A percentile compares a stretch with the other conserved stretches of the same genome.
phyloP scores from a whole-genome alignment of 2,888 invertebrate species.

The Lepidocyrtoides sp. region DNA sequence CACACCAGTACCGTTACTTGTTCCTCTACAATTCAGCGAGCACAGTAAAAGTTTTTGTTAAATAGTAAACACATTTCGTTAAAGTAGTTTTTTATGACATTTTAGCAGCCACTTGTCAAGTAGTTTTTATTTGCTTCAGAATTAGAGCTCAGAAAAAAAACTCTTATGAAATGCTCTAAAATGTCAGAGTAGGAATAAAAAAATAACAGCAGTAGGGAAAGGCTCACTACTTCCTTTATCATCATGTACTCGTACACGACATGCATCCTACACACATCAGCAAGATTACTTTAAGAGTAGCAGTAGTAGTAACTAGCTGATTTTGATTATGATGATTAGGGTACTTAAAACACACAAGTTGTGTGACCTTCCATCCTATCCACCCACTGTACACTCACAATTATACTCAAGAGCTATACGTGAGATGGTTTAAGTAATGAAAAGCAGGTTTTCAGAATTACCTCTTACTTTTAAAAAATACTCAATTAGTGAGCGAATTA shows the following conservation, averaged over 20 bases:
- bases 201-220: no score
- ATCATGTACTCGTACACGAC: no score
- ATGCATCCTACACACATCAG: not conserved
- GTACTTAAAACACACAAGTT: slow-evolving; percentile 43
- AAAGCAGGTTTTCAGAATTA: not conserved
- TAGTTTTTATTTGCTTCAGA: slow-evolving; percentile 58
- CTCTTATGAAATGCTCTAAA: not conserved
- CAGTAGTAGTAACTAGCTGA: not conserved
- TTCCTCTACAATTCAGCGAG: not conserved
- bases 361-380: slow-evolving; percentile 29
- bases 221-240: no score
- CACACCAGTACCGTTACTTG: not conserved
- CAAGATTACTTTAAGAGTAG: not conserved
- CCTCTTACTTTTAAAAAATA: slow-evolving; percentile 17
- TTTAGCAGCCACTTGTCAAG: slow-evolving; percentile 71
- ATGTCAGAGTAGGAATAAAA: not conserved
- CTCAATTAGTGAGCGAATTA: slow-evolving; percentile 72
- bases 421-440: not conserved
- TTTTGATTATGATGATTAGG: slow-evolving; percentile 41
- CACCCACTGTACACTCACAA: not conserved
- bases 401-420: not conserved
- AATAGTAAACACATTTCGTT: slow-evolving; percentile 7
- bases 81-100: slow-evolving; percentile 58
- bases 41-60: not conserved
- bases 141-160: not conserved